Base-by-base conservation (phyloP, 2,888 invertebrate species). In the Pinctada fucata region DNA sequence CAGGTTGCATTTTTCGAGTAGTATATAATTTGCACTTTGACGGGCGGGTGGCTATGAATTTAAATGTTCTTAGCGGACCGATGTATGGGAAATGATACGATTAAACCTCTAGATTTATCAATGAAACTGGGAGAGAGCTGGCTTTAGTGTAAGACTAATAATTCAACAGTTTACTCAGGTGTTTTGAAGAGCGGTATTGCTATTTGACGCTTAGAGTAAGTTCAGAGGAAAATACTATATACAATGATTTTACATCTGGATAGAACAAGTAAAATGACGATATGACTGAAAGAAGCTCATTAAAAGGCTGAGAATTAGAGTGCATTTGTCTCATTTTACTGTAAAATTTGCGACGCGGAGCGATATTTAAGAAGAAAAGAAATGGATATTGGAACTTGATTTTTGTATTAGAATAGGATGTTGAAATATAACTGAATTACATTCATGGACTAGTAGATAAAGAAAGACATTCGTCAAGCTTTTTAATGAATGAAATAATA, bases 11-110 rank as follows among this genome's bases (percentile, higher is more conserved):
- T 31, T 68, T 45, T 68, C 47, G 10, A 68, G 31, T 45, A 10
- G 68, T n/a, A 45, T 68, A 68, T 68, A 68, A 68, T 68, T 68
- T 45, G 31, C n/a, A n/a, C 47, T 68, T 6, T 68, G 68, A 68
- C 31, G 16, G 68, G 68, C 68, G 68, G 68, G 31, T 52, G 58
- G 58, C 58, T 52, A 8, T 52, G 58, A 52, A 8, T 52, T 52
- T 8, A 52, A 52, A 10, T 10, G 58, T 3, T 68, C 47, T 5
- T 52, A 31, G 45, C 13, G 4, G 45, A 13, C 31, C 51, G 50
- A 31, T 51, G n/a, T 13, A 52, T 6, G 5, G 13, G 4, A 58
- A 49, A 16, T 5, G n/a, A 5, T n/a, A 50, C 70, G 16, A 70
- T 70, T 70, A 70, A 4, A 8, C 58, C 67, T 3, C 16, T 10